Base-by-base conservation (phyloP, 1,140 invertebrate species). In the Monochamus saltuarius region DNA sequence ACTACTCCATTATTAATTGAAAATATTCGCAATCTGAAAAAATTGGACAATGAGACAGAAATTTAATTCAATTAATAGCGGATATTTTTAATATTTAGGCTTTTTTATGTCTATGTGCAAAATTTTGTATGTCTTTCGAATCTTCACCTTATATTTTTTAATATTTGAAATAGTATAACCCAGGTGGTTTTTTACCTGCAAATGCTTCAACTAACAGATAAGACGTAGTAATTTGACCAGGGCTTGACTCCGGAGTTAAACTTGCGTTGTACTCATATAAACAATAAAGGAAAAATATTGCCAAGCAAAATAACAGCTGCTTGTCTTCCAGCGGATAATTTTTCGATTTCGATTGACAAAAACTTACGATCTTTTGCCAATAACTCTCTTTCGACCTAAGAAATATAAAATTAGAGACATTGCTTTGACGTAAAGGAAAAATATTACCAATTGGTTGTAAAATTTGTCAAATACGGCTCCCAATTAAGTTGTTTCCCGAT, bases 401-500 rank as follows among this genome's bases (percentile, higher is more conserved):
- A 66, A 49, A 17, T 40, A 56, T 35, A 4, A 45, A 6, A 36
- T n/a, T n/a, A 42, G 17, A 59, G 3, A 29, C 29, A 53, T 49
- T 53, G 19, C 6, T 51, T 35, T 17, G 40, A 11, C 61, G 29
- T 42, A 13, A 60, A 61, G n/a, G n/a, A 43, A 16, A 56, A 56
- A 56, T 53, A 67, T 59, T 55, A 73, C 74, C 78, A 77, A 47
- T 76, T 76, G 50, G 68, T 72, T 46, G 73, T 76, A 43, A 81
- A 74, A 57, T 63, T 79, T 0, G 75, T 74, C 19, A 86, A 69
- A 75, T 81, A 84, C 10, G 79, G 67, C 65, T 92, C 90, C 92
- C 92, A 94, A n/a, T 84, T 84, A 37, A 93, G 77, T 72, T 92
- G 88, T 64, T 83, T 82, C 0, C 89, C 90, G 46, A 89, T 84